phyloP scores from a whole-genome alignment of 2,113 vertebrate species.

The Prietella phreatophila region DNA sequence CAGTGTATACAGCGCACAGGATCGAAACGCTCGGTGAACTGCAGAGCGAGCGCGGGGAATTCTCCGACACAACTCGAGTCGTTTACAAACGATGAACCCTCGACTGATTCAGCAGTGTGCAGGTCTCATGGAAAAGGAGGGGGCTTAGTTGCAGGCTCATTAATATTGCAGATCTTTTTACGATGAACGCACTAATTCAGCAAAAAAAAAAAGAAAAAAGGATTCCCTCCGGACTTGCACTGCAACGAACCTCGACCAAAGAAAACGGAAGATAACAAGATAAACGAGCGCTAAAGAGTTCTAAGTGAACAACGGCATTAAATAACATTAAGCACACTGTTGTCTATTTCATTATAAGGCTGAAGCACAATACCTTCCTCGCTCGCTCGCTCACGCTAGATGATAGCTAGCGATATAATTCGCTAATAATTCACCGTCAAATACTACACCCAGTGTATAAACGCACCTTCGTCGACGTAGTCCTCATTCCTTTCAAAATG shows the following conservation, averaged over 20 bases:
- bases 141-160: conserved; percentile 29
- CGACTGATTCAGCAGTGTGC: conserved; percentile 10
- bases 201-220: conserved; percentile 25
- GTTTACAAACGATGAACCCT: conserved; percentile 8
- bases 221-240: conserved; percentile 30
- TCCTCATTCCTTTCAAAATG: not conserved
- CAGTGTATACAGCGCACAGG: not conserved
- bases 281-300: conserved; percentile 24
- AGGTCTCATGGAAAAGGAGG: not conserved
- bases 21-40: conserved; percentile 1
- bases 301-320: conserved; percentile 33
- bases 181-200: conserved; percentile 38
- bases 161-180: conserved; percentile 52
- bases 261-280: conserved; percentile 39
- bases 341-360: conserved; percentile 27
- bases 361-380: conserved; percentile 11
- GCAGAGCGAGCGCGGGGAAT: not conserved
- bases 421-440: not conserved
- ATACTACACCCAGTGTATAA: not conserved
- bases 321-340: conserved; percentile 40
- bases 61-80: not conserved
- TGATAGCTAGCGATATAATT: not conserved
- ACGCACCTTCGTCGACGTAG: not conserved
- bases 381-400: not conserved
- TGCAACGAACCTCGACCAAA: conserved; percentile 13